Evolutionary conservation across 2,113 vertebrate species (phyloP).

Genomic region (Cyanocitta stelleri): DNA sequence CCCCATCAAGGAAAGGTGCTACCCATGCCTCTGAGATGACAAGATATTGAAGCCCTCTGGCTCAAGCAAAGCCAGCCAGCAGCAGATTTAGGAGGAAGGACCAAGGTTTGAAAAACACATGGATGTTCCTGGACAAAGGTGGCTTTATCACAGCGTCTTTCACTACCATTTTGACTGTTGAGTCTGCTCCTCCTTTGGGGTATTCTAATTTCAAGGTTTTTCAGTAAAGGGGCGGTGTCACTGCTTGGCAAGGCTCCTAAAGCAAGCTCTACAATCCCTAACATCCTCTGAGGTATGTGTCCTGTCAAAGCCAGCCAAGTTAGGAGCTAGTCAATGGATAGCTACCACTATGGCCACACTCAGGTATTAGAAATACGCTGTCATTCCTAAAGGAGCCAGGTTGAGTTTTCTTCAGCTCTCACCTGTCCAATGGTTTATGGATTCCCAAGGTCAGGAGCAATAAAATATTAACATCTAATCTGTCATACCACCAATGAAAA

Average conservation of each 20-base stretch:
- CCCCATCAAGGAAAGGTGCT: not conserved
- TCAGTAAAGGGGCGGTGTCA: not conserved
- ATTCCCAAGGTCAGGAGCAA: conserved; percentile 38
- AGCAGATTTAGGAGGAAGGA: not conserved
- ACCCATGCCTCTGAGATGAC: not conserved
- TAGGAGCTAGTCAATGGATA: not conserved
- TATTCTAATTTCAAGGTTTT: not conserved
- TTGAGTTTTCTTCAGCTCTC: not conserved
- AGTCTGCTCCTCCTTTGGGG: not conserved
- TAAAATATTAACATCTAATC: conserved; percentile 61
- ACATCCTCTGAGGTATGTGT: not conserved
- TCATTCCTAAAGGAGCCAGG: not conserved
- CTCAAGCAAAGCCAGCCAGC: not conserved
- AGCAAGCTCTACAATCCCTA: not conserved
- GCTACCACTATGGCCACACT: not conserved
- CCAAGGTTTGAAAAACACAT: not conserved
- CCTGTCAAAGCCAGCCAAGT: not conserved
- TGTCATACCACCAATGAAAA: conserved; percentile 45
- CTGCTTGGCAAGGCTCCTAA: not conserved
- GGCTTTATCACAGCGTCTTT: not conserved
- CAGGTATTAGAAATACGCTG: not conserved
- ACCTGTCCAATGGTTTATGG: conserved; percentile 27
- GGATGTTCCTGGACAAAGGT: not conserved
- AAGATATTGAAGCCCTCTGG: not conserved
- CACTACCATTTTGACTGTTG: not conserved